These are phyloP conservation scores for Pteronura brasiliensis DNA, from an alignment of 2,113 vertebrate species.

Conservation along the genomic window DNA sequence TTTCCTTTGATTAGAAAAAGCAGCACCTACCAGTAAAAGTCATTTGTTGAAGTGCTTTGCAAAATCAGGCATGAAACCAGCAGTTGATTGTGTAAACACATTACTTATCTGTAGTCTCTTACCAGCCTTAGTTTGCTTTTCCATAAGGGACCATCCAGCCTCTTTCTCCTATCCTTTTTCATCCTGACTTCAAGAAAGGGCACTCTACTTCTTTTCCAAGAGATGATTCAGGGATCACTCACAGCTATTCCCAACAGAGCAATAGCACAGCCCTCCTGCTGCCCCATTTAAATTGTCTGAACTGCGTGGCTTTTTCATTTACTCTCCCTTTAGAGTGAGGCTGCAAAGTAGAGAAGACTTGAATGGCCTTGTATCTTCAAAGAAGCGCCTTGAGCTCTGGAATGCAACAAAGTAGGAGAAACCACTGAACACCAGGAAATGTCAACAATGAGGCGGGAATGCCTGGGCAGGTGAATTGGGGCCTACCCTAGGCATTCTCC, in stretches of 20 bases:
- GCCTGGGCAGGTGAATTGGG: conserved; percentile 16
- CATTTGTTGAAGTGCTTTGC: neutral
- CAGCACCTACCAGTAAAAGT: neutral
- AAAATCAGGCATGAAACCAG: neutral
- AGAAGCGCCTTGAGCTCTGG: conserved; percentile 63
- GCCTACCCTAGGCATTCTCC: conserved; percentile 9
- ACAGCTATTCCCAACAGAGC: conserved; percentile 47
- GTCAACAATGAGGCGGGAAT: conserved; percentile 38
- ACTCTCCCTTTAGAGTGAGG: conserved; percentile 58
- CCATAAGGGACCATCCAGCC: neutral
- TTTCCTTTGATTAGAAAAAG: neutral
- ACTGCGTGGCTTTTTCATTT: conserved; percentile 59
- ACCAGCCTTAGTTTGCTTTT: conserved; percentile 37
- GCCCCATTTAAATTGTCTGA: conserved; percentile 62
- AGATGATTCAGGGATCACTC: conserved; percentile 56
- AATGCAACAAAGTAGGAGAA: conserved; percentile 65
- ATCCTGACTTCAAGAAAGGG: conserved; percentile 54
- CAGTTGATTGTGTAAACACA: neutral
- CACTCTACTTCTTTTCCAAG: conserved; percentile 33
- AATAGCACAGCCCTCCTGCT: conserved; percentile 49
- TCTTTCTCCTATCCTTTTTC: conserved; percentile 18
- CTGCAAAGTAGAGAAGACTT: conserved; percentile 58
- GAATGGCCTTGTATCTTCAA: conserved; percentile 68
- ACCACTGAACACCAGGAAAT: conserved; percentile 48
- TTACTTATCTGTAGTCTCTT: neutral